Base-by-base conservation (phyloP, 53 echinoderm and acorn worm species). In the Pentamera pediparva region DNA sequence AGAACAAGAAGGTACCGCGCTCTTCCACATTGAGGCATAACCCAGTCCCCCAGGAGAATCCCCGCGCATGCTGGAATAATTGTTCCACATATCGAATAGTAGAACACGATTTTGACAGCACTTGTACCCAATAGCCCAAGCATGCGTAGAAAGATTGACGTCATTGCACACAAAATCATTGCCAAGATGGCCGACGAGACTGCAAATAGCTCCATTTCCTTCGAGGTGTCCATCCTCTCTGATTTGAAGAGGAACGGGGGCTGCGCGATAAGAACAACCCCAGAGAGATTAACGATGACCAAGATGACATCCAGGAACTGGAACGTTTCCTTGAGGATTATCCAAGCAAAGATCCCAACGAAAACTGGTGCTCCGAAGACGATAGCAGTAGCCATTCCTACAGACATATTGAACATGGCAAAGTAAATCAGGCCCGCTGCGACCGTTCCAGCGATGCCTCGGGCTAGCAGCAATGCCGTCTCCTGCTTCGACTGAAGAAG, bases 391-490 rank as follows among this genome's bases (percentile, higher is more conserved):
- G 28, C 54, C 0, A 54, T 24, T 54, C 54, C 54, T 2, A 28
- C n/a, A 21, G 54, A 54, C 54, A 54, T 54, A 54, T 19, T 54
- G 54, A n/a, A n/a, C n/a, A n/a, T n/a, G n/a, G n/a, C n/a, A n/a
- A n/a, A n/a, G n/a, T n/a, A n/a, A n/a, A n/a, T 54, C 25, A 54
- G 54, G 28, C 54, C 54, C 28, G 28, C 28, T 54, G 54, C 54
- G 1, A 54, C 0, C 8, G 54, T 21, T 19, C 54, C 54, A 9
- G 28, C 0, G 11, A 28, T 26, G 4, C 54, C 54, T 8, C 54
- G 54, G 2, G 54, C 24, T 1, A 54, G 25, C 28, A 54, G 11
- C 1, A 54, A 9, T 3, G 24, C 24, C 0, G 28, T 0, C 10
- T 54, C 54, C 28, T 28, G 54, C 6, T 54, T 54, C 1, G 54